These are phyloP conservation scores for Paralichthys olivaceus DNA, from an alignment of 2,113 vertebrate genomes.

Conservation along the genomic window DNA sequence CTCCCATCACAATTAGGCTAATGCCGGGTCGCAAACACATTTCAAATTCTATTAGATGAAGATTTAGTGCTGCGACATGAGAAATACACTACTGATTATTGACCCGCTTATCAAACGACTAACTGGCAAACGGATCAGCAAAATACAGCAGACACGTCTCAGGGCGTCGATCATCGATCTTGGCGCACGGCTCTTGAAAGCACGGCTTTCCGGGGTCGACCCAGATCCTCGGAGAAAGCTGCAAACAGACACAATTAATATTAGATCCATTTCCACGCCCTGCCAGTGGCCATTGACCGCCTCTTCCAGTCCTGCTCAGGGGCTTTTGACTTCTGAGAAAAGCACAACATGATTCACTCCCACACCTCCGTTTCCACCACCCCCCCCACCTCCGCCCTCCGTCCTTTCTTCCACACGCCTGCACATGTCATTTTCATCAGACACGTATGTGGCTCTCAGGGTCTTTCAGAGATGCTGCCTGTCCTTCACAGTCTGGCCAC, in stretches of 20 bases:
- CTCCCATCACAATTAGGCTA: slow-evolving; percentile 52
- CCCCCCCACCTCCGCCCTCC: neutral
- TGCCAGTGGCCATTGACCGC: slow-evolving; percentile 44
- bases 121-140: slow-evolving; percentile 19
- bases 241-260: slow-evolving; percentile 47
- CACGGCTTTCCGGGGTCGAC: slow-evolving; percentile 8
- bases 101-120: slow-evolving; percentile 11
- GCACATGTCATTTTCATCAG: slow-evolving; percentile 57
- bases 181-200: slow-evolving; percentile 20
- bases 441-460: slow-evolving; percentile 47
- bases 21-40: slow-evolving; percentile 40
- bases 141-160: neutral
- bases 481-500: slow-evolving; percentile 7
- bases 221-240: slow-evolving; percentile 11
- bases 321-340: slow-evolving; percentile 57
- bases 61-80: slow-evolving; percentile 17
- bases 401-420: slow-evolving; percentile 44
- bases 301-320: slow-evolving; percentile 26
- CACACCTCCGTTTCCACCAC: slow-evolving; percentile 18
- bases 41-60: slow-evolving; percentile 31
- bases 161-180: slow-evolving; percentile 22
- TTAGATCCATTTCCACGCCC: slow-evolving; percentile 43
- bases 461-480: slow-evolving; percentile 6
- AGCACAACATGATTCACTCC: slow-evolving; percentile 55
- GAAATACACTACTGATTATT: slow-evolving; percentile 1